Evolutionary conservation across 2,888 invertebrate species (phyloP).

Genomic region (Pediacus dermestoides): DNA sequence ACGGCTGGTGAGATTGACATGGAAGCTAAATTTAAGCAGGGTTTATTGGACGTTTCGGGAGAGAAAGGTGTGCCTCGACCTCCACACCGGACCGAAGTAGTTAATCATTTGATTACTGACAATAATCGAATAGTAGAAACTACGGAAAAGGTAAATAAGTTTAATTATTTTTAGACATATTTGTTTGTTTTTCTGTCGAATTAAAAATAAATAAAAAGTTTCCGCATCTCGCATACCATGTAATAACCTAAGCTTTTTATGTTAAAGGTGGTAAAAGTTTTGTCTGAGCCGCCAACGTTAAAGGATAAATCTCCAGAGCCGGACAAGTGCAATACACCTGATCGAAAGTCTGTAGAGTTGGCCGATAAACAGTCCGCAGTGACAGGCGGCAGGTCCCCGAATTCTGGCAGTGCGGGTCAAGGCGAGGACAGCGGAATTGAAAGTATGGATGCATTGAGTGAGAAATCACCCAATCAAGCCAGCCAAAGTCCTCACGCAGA

Average conservation of each 20-base stretch:
- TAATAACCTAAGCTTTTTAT: no score
- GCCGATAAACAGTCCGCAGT: slow-evolving; percentile 26
- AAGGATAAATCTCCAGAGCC: slow-evolving; percentile 46
- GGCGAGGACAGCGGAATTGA: slow-evolving; percentile 91
- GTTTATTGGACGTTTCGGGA: slow-evolving; percentile 52
- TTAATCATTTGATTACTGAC: slow-evolving; percentile 23
- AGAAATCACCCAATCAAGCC: slow-evolving; percentile 58
- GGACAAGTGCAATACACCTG: slow-evolving; percentile 45
- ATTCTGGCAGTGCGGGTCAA: slow-evolving; percentile 48
- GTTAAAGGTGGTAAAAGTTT: no score
- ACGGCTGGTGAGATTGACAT: slow-evolving; percentile 50
- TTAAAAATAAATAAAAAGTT: no score
- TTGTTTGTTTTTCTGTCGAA: no score
- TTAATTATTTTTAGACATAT: no score
- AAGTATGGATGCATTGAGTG: slow-evolving; percentile 90
- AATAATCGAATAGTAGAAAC: slow-evolving; percentile 4
- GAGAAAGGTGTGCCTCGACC: slow-evolving; percentile 40
- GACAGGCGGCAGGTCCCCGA: slow-evolving; percentile 43
- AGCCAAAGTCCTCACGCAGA: slow-evolving; percentile 63
- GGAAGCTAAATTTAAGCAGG: slow-evolving; percentile 60
- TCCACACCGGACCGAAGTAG: slow-evolving; percentile 38
- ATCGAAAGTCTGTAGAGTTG: slow-evolving; percentile 33
- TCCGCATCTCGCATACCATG: no score
- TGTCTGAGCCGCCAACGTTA: no score
- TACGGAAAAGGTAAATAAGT: not conserved